Percentiles rank a stretch among this genome's conserved stretches.
These are phyloP conservation scores for Corythornis vintsioides DNA, from an alignment of 2,113 vertebrate genomes.

Conservation along the genomic window DNA sequence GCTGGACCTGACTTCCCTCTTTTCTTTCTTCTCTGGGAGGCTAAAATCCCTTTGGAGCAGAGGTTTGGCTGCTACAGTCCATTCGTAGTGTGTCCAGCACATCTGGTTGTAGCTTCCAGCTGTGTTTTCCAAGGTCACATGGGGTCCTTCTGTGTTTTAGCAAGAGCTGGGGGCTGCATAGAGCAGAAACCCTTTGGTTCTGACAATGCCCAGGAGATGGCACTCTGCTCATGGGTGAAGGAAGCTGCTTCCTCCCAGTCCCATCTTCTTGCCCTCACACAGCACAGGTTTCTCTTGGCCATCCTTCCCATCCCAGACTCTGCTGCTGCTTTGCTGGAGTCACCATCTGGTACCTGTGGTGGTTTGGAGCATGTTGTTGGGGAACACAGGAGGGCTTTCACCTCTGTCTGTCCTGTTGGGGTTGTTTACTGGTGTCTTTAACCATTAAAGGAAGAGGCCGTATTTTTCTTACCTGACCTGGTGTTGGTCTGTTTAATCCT, in stretches of 20 bases:
- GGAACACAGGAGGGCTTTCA: not conserved
- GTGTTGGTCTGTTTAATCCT: not conserved
- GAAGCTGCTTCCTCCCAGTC: not conserved
- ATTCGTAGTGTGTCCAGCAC: not conserved
- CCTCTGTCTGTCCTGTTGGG: conserved; percentile 48
- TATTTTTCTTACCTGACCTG: conserved; percentile 77
- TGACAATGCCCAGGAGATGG: not conserved
- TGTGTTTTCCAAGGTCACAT: not conserved
- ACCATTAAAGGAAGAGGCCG: conserved; percentile 77
- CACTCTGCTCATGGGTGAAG: not conserved
- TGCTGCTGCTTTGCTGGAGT: not conserved
- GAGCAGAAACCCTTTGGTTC: not conserved
- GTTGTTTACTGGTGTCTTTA: conserved; percentile 73
- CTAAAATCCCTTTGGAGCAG: not conserved
- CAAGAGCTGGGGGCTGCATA: not conserved
- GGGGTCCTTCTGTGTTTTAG: not conserved
- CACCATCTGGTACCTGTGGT: not conserved
- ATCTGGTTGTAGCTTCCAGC: not conserved
- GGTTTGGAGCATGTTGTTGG: not conserved
- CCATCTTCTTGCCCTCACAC: not conserved
- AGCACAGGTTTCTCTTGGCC: not conserved
- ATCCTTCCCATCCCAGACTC: not conserved
- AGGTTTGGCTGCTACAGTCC: not conserved
- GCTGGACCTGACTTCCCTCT: not conserved
- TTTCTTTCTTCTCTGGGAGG: not conserved